Percentiles rank a stretch among this genome's conserved stretches.
Conservation (phyloP, 2,888 invertebrate species). For the Zelleria hepariella region DNA sequence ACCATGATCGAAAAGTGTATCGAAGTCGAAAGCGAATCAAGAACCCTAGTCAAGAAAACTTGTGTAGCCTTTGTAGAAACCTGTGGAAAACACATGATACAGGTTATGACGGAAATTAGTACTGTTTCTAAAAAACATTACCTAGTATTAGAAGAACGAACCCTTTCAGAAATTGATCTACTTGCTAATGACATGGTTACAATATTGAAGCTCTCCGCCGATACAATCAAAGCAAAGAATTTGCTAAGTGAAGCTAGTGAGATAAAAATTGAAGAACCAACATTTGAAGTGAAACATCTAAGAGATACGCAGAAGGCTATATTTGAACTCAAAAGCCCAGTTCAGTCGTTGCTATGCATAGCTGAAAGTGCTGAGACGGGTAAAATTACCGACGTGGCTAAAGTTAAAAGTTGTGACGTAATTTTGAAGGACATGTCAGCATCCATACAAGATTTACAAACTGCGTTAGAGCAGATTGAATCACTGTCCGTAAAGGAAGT, state of each 20-base stretch:
- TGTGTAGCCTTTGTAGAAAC: constrained; percentile 77
- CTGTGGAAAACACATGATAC: constrained; percentile 69
- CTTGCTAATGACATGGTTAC: constrained; percentile 63
- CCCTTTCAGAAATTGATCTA: constrained; percentile 52
- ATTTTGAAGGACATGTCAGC: constrained; percentile 57
- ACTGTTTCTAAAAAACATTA: constrained; percentile 54
- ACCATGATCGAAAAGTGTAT: constrained; percentile 78
- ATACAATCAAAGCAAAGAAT: constrained; percentile 63
- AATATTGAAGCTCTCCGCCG: constrained; percentile 64
- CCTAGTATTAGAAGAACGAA: constrained; percentile 47
- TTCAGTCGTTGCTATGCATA: constrained; percentile 46
- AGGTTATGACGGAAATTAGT: constrained; percentile 58
- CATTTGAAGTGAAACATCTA: constrained; percentile 44
- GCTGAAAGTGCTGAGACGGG: constrained; percentile 40
- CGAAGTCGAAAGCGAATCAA: constrained; percentile 76
- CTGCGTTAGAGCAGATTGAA: constrained; percentile 58
- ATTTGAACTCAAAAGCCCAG: constrained; percentile 47
- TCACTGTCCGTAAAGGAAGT: constrained; percentile 69
- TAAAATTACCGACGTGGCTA: constrained; percentile 25
- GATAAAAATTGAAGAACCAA: constrained; percentile 36
- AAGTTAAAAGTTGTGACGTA: constrained; percentile 41
- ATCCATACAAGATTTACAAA: constrained; percentile 63
- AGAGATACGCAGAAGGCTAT: constrained; percentile 56
- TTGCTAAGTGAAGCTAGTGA: constrained; percentile 45
- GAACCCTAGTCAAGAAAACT: constrained; percentile 77